These are phyloP conservation scores for Diabrotica undecimpunctata DNA, from an alignment of 1,140 invertebrate genomes.

Conservation along the genomic window DNA sequence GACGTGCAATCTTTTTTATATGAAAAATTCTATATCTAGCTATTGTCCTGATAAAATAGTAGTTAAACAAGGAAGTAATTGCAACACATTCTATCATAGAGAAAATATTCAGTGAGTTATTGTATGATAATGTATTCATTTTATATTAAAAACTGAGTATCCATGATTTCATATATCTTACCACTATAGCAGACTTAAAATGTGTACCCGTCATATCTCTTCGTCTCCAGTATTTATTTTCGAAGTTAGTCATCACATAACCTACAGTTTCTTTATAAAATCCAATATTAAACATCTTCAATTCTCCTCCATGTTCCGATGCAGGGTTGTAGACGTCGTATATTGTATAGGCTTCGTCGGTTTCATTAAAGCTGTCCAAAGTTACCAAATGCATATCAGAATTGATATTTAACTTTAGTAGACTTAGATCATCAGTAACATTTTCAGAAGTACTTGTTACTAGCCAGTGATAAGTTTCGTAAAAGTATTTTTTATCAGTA, in stretches of 20 bases:
- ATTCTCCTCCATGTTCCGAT: constrained; percentile 20
- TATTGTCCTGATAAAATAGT: too few relatives aligned
- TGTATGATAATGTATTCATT: too few relatives aligned
- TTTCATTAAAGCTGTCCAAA: neutral
- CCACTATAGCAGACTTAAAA: constrained; percentile 24
- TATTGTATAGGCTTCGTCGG: constrained; percentile 5
- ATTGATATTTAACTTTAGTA: constrained; percentile 22
- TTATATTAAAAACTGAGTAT: too few relatives aligned
- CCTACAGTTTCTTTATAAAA: constrained; percentile 5
- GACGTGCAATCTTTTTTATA: too few relatives aligned
- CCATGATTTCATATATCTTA: too few relatives aligned
- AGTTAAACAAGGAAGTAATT: too few relatives aligned
- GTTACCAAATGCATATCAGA: constrained; percentile 20
- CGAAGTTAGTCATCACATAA: constrained; percentile 3
- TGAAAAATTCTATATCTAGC: too few relatives aligned
- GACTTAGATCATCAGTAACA: constrained; percentile 6
- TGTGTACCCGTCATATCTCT: constrained; percentile 24
- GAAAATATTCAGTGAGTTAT: too few relatives aligned
- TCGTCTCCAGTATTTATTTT: constrained; percentile 22
- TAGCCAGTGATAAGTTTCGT: constrained; percentile 26
- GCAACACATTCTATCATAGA: too few relatives aligned
- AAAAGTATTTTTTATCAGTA: constrained; percentile 15
- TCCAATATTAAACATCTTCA: constrained; percentile 16
- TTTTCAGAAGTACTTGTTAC: constrained; percentile 7
- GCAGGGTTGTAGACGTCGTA: constrained; percentile 27